phyloP scores from a whole-genome alignment of 1,140 invertebrate genomes.

The Bombus superbus region DNA sequence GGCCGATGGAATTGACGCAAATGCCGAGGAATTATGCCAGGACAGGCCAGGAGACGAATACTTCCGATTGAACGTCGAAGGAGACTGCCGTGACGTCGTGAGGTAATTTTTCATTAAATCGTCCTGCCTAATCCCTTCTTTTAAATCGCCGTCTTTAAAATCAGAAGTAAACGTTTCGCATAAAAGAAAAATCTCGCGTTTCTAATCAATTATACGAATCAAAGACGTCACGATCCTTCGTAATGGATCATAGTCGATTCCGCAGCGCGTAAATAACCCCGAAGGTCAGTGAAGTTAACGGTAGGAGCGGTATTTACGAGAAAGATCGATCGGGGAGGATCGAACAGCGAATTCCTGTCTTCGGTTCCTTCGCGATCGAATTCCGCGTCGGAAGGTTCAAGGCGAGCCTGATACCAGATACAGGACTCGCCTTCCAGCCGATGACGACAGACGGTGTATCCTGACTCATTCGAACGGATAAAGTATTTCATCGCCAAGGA shows the following conservation, averaged over 20 bases:
- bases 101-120: slow-evolving; percentile 84
- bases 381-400: slow-evolving; percentile 47
- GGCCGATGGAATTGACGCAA: slow-evolving; percentile 86
- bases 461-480: slow-evolving; percentile 32
- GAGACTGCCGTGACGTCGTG: slow-evolving; percentile 95
- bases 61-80: slow-evolving; percentile 92
- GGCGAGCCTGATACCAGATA: slow-evolving; percentile 44
- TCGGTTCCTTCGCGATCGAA: slow-evolving; percentile 40
- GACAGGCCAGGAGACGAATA: slow-evolving; percentile 94
- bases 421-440: slow-evolving; percentile 35
- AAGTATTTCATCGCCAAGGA: slow-evolving; percentile 41
- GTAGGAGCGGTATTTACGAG: not conserved
- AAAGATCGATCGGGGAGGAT: not conserved
- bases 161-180: not conserved
- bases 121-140: too few species aligned
- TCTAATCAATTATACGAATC: not conserved
- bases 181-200: not conserved
- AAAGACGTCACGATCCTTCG: not conserved
- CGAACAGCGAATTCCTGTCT: slow-evolving; percentile 18
- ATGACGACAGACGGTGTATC: slow-evolving; percentile 33
- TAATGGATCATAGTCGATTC: not conserved
- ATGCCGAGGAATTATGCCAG: slow-evolving; percentile 92
- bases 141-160: not conserved
- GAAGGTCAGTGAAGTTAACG: not conserved
- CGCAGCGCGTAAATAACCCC: not conserved